Base-by-base conservation (phyloP, 2,113 vertebrate genomes). In the Podiceps cristatus region DNA sequence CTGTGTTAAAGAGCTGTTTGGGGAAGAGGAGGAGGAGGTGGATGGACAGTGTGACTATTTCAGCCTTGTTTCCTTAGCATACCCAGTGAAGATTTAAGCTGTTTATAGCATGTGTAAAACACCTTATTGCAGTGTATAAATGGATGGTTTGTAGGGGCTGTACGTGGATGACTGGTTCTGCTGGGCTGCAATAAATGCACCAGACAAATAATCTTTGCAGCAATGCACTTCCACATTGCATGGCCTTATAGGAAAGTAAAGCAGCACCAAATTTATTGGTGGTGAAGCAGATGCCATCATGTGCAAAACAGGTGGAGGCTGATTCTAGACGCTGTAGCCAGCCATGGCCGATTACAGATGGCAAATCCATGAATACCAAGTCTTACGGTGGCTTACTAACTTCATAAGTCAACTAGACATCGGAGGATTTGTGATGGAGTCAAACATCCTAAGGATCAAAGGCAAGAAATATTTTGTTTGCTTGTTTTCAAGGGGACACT, bases 151-250 rank as follows among this genome's bases (percentile, higher is more conserved):
- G 5, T 7, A 33, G 20, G 40, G 18, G 28, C 3, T 62, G 42
- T 20, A 2, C 0, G 1, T 0, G 0, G 45, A 18, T 31, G 69
- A 52, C 16, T 2, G 2, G 49, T 33, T 73, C 58, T 62, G 28
- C 20, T 55, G 63, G 58, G 56, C 68, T 80, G 63, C 60, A 44
- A 2, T 29, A 55, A 71, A 71, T 35, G 52, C 42, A 40, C 23
- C 20, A 9, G 31, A 25, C 50, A 71, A 73, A 53, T 18, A 18
- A 37, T 29, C 37, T 58, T 72, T 28, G 22, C 40, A 84, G 63
- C 45, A 35, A 2, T 18, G 56, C 20, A 2, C 16, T 80, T 64
- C 56, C 22, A 28, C 18, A 0, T 37, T 66, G 13, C 52, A 15
- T 18, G 35, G 28, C 4, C 25, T 42, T 76, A 31, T 2, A 27